phyloP scores from a whole-genome alignment of 2,797 vertebrate genomes.

The Gallirallus australis region DNA sequence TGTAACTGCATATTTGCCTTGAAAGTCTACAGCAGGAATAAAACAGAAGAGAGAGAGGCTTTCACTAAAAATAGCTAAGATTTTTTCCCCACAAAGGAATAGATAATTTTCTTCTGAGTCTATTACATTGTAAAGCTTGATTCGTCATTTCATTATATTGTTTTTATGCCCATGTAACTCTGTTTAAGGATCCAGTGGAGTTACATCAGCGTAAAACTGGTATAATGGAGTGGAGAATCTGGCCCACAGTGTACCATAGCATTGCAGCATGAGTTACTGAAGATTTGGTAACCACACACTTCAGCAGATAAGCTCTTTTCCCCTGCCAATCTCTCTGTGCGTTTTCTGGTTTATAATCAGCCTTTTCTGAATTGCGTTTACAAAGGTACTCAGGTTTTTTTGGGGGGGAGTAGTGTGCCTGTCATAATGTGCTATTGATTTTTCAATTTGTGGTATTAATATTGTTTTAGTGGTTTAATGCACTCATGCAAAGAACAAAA shows the following conservation, averaged over 20 bases:
- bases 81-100: conserved; percentile 20
- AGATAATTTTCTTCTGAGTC: conserved; percentile 30
- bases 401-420: not conserved
- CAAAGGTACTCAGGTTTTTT: conserved; percentile 14
- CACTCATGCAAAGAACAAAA: not conserved
- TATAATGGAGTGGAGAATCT: conserved; percentile 12
- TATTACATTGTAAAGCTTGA: conserved; percentile 26
- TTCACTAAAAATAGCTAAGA: conserved; percentile 14
- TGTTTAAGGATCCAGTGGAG: conserved; percentile 44
- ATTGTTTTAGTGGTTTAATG: conserved; percentile 25
- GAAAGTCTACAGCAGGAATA: conserved; percentile 37
- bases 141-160: conserved; percentile 57
- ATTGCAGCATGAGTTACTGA: not conserved
- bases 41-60: not conserved
- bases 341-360: conserved; percentile 13
- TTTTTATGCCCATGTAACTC: conserved; percentile 47
- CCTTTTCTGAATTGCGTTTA: conserved; percentile 17
- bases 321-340: not conserved
- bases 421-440: conserved; percentile 20
- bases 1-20: conserved; percentile 23
- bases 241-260: not conserved
- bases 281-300: not conserved
- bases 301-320: not conserved
- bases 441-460: conserved; percentile 44
- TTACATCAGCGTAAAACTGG: conserved; percentile 18